A percentile compares a stretch with the other conserved stretches of the same genome.
Evolutionary conservation across 2,888 invertebrate species (phyloP).

Genomic region (Ariolimax columbianus): DNA sequence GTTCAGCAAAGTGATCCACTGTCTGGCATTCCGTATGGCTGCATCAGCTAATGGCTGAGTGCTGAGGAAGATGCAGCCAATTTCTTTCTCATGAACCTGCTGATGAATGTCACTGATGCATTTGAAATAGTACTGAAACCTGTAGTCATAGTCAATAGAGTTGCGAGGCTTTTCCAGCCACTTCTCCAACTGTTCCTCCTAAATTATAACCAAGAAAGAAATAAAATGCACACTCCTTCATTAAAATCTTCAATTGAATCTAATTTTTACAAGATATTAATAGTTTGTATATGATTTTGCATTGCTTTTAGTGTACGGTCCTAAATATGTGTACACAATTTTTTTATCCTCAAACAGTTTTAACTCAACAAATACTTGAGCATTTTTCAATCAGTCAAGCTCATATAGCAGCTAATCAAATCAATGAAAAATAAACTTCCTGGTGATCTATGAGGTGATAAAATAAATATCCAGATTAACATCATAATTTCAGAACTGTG

Average conservation of each 20-base stretch:
- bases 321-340: too few relatives aligned
- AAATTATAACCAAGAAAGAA: background rate
- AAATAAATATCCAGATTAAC: too few relatives aligned
- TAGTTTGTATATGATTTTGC: background rate
- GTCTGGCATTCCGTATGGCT: slow-evolving; percentile 86
- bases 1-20: slow-evolving; percentile 90
- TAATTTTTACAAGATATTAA: too few relatives aligned
- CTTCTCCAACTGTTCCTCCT: slow-evolving; percentile 81
- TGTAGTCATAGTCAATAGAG: slow-evolving; percentile 87
- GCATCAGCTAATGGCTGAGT: slow-evolving; percentile 85
- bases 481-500: too few relatives aligned
- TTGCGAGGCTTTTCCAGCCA: slow-evolving; percentile 85
- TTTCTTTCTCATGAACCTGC: slow-evolving; percentile 55
- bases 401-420: too few relatives aligned
- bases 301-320: background rate
- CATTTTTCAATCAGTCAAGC: too few relatives aligned
- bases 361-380: too few relatives aligned
- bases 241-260: too few relatives aligned
- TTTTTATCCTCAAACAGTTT: too few relatives aligned
- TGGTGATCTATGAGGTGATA: too few relatives aligned
- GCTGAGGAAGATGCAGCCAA: slow-evolving; percentile 82
- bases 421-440: too few relatives aligned
- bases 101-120: slow-evolving; percentile 84
- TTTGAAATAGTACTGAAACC: slow-evolving; percentile 89
- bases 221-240: too few relatives aligned